Base-by-base conservation (phyloP, 2,888 invertebrate genomes). In the Agriopis aurantiaria region DNA sequence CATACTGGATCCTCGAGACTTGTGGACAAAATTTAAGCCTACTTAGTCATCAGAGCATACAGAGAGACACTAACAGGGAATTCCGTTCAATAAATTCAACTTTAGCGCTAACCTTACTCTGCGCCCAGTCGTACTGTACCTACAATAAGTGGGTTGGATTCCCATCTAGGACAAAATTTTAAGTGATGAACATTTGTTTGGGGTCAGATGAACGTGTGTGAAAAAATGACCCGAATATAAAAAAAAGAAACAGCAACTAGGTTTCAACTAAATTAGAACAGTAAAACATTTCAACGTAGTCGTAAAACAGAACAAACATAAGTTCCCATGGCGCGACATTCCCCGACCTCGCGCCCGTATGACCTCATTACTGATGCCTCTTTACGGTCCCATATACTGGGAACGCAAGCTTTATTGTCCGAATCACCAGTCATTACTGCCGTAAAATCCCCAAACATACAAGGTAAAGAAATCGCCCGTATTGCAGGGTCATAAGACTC, bases 361-460 rank as follows among this genome's bases (percentile, higher is more conserved):
- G 68, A 62, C 75, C 75, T 71, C 74, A 73, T 71, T 75, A 70
- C 67, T 51, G 65, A 58, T 58, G 65, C 65, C 72, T 71, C 69
- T 77, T 70, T 73, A 73, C 61, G 65, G 73, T 70, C 68, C 71
- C 72, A 58, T 68, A 71, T 72, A 69, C 69, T 55, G 69, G 72
- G 71, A 75, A 75, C 73, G 61, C 65, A 64, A 71, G 71, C 76
- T 74, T 80, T 78, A 81, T 79, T 80, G 80, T 77, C 78, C 77
- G 71, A 79, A 82, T 82, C 78, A 81, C 76, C 69, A 69, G 71
- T 75, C 73, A 78, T 80, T 79, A 78, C 72, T 49, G 73, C 73
- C 68, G 76, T 73, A 74, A 75, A 77, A 61, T 51, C 41, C 43
- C 56, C 71, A 61, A 59, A 65, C 63, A 69, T 53, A 43, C 9